Evolutionary conservation across 2,113 vertebrate species (phyloP).

Genomic region (Spilogale gracilis): DNA sequence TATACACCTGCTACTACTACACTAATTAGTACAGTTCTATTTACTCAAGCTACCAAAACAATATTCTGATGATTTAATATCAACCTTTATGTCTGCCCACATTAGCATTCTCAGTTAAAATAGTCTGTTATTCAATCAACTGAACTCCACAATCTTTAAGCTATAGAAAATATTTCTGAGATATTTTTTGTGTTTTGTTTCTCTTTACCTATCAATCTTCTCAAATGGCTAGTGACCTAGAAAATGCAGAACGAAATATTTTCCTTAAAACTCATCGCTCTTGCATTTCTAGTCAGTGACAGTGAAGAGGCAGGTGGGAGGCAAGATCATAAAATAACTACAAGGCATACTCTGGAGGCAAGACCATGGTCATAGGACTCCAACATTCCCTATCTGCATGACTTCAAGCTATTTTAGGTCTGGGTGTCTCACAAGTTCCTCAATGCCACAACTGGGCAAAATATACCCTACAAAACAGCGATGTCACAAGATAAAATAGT

Average conservation of each 20-base stretch:
- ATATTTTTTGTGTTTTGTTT: neutral
- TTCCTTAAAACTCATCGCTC: neutral
- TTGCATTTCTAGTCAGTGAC: neutral
- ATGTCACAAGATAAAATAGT: neutral
- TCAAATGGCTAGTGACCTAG: neutral
- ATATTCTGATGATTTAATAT: neutral
- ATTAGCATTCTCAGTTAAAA: neutral
- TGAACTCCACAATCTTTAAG: neutral
- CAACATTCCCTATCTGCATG: neutral
- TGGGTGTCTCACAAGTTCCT: neutral
- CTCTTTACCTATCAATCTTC: neutral
- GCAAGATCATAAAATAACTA: neutral
- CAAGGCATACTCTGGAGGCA: neutral
- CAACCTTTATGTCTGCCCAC: neutral
- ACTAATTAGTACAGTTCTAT: neutral
- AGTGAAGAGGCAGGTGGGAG: neutral
- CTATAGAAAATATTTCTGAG: neutral
- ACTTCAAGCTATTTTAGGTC: neutral
- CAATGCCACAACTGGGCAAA: neutral
- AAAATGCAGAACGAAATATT: neutral
- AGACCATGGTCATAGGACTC: neutral
- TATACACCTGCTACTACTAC: neutral
- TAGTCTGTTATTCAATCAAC: neutral
- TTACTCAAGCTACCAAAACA: neutral
- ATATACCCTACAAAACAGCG: neutral